Percentiles rank a stretch among this genome's conserved stretches.
Evolutionary conservation across 2,113 vertebrate species (phyloP).

Genomic region (Lipophrys pholis): DNA sequence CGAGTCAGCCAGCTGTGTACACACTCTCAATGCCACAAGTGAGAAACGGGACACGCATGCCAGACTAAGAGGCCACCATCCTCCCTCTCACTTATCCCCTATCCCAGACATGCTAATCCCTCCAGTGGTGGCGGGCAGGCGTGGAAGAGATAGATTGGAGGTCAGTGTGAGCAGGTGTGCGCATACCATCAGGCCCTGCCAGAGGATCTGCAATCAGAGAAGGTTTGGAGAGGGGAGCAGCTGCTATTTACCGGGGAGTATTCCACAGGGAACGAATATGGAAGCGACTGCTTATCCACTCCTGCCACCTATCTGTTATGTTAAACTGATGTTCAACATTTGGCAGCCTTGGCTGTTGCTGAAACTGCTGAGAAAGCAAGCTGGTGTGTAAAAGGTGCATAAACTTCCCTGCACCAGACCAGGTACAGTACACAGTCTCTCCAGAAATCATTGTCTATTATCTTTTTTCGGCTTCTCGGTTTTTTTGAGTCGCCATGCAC

Average conservation of each 20-base stretch:
- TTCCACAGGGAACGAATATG: conserved; percentile 7
- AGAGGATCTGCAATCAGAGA: conserved; percentile 72
- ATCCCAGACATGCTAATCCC: conserved; percentile 75
- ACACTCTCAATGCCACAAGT: conserved; percentile 53
- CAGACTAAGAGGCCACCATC: conserved; percentile 40
- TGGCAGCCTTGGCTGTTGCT: too few species aligned
- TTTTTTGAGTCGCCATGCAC: too few species aligned
- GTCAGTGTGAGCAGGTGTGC: conserved; percentile 74
- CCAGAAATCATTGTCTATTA: too few species aligned
- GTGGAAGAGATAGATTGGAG: conserved; percentile 54
- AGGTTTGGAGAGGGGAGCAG: conserved; percentile 57
- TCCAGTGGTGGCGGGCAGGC: conserved; percentile 63
- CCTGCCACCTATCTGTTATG: conserved; percentile 63
- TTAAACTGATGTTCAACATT: background rate
- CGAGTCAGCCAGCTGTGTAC: conserved; percentile 64
- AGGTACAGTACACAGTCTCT: too few species aligned
- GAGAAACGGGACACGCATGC: conserved; percentile 47
- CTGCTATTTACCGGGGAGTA: conserved; percentile 62
- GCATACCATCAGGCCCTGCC: conserved; percentile 46
- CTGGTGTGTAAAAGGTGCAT: too few species aligned
- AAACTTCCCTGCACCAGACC: too few species aligned
- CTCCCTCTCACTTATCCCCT: conserved; percentile 52
- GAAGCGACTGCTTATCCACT: conserved; percentile 37
- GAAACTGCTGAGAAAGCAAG: too few species aligned
- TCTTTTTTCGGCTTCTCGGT: too few species aligned